These are phyloP conservation scores for Cathartes aura DNA, from an alignment of 2,113 vertebrate species.

Conservation along the genomic window DNA sequence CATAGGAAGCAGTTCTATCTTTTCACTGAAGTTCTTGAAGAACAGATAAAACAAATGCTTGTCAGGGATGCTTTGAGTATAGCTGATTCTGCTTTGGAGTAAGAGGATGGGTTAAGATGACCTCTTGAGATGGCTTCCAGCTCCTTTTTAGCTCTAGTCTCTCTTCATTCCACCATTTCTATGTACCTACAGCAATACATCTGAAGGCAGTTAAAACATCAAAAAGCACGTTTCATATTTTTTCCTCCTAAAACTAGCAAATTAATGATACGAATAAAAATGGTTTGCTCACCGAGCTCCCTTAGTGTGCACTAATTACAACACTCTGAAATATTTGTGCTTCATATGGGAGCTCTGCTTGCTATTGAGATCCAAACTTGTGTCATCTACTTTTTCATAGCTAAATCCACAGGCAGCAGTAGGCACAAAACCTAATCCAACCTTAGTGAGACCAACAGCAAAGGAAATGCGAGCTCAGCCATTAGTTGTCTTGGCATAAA, in stretches of 20 bases:
- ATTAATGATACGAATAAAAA: slow-evolving; percentile 52
- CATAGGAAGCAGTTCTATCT: neutral
- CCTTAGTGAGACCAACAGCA: neutral
- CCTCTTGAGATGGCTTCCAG: slow-evolving; percentile 27
- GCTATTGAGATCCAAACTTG: neutral
- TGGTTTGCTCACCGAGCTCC: neutral
- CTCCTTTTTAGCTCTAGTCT: neutral
- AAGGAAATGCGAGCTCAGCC: neutral
- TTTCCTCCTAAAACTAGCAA: slow-evolving; percentile 29
- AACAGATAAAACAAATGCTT: neutral
- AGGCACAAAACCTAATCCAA: neutral
- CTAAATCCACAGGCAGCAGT: neutral
- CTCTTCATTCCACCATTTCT: neutral
- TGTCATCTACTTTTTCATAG: slow-evolving; percentile 10
- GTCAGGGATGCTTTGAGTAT: neutral
- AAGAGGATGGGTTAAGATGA: neutral
- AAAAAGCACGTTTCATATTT: neutral
- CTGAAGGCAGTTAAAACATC: slow-evolving; percentile 5
- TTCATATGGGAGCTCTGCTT: slow-evolving; percentile 22
- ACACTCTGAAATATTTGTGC: slow-evolving; percentile 27
- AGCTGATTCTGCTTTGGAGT: neutral
- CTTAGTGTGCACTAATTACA: slow-evolving; percentile 38
- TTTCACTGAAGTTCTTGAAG: neutral
- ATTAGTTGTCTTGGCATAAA: slow-evolving; percentile 28
- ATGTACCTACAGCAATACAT: neutral